Evolutionary conservation across 2,113 vertebrate species (phyloP).

Genomic region (Xenopus laevis): DNA sequence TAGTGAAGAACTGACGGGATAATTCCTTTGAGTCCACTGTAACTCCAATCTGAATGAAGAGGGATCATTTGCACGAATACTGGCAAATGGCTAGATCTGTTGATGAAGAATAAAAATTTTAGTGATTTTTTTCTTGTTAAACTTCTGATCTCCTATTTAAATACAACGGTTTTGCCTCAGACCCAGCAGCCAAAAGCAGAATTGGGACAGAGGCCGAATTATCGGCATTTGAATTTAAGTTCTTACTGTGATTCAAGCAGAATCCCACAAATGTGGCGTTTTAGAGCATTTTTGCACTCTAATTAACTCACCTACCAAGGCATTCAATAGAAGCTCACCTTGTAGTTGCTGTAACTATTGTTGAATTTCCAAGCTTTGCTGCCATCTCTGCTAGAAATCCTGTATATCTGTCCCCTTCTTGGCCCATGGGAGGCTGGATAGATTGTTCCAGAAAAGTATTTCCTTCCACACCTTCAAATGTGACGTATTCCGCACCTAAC

Average conservation of each 20-base stretch:
- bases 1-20: slow-evolving; percentile 84
- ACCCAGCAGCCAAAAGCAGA: too few relatives aligned
- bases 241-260: too few relatives aligned
- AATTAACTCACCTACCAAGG: too few relatives aligned
- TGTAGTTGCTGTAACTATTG: slow-evolving; percentile 72
- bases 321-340: too few relatives aligned
- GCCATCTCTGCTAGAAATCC: slow-evolving; percentile 64
- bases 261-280: too few relatives aligned
- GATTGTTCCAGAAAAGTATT: slow-evolving; percentile 70
- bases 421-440: slow-evolving; percentile 46
- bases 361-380: slow-evolving; percentile 65
- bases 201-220: too few relatives aligned
- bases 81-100: slow-evolving; percentile 75
- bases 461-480: slow-evolving; percentile 74
- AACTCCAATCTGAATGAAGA: slow-evolving; percentile 75
- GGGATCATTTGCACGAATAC: slow-evolving; percentile 77
- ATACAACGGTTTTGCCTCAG: too few relatives aligned
- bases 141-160: too few relatives aligned
- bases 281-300: too few relatives aligned
- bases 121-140: too few relatives aligned
- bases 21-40: slow-evolving; percentile 74
- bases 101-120: neutral
- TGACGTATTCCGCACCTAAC: slow-evolving; percentile 70
- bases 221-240: too few relatives aligned
- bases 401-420: slow-evolving; percentile 68